Conservation (phyloP, 2,113 vertebrate species). For the Alligator mississippiensis region DNA sequence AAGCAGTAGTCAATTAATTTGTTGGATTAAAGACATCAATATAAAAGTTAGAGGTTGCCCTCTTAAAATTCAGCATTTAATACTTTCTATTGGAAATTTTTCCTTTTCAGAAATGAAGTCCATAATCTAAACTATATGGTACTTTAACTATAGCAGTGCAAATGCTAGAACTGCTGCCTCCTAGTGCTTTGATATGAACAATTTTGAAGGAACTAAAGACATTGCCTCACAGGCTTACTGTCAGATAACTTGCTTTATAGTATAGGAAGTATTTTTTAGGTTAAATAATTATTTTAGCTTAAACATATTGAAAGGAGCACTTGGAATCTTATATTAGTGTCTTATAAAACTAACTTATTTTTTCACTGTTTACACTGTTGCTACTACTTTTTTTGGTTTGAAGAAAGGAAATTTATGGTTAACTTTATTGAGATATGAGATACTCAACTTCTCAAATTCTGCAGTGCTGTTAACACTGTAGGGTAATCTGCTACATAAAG, state of each 20-base stretch:
- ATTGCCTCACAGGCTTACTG: neutral
- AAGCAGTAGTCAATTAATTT: neutral
- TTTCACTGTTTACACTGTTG: neutral
- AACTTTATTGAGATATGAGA: too few relatives aligned
- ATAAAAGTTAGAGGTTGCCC: neutral
- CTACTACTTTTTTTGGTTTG: too few relatives aligned
- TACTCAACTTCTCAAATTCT: too few relatives aligned
- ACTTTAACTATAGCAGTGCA: neutral
- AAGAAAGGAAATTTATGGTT: too few relatives aligned
- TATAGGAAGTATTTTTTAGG: neutral
- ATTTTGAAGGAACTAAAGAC: neutral
- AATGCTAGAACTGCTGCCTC: neutral
- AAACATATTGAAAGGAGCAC: neutral
- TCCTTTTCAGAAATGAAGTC: neutral
- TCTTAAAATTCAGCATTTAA: neutral
- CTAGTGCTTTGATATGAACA: neutral
- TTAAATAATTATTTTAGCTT: neutral
- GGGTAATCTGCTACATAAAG: neutral
- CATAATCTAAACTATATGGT: neutral
- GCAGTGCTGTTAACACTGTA: too few relatives aligned
- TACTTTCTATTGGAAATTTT: neutral
- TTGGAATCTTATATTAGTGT: too few relatives aligned
- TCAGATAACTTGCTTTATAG: neutral
- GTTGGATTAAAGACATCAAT: neutral
- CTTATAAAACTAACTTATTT: neutral